Percentiles rank a stretch among this genome's conserved stretches.
Conservation (phyloP, 2,797 vertebrate genomes). For the Iguana delicatissima region DNA sequence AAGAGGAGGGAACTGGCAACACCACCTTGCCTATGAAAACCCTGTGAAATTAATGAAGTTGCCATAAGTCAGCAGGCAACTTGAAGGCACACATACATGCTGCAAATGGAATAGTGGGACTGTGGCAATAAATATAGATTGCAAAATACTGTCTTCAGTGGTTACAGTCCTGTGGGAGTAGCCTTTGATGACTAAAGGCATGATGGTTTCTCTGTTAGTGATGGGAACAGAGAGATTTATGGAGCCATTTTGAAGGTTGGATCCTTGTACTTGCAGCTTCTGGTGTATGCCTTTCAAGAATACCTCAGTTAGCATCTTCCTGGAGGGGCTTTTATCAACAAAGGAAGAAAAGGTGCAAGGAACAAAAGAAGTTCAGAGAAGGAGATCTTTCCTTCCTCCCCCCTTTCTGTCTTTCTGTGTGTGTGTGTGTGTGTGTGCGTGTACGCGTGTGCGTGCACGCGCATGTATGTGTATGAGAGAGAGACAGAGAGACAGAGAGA, state of each 20-base stretch:
- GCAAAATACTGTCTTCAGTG: not conserved
- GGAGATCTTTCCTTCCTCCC: slow-evolving; percentile 15
- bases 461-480: not conserved
- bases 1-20: no score
- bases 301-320: slow-evolving; percentile 63
- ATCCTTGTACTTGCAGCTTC: slow-evolving; percentile 53
- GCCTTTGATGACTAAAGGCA: not conserved
- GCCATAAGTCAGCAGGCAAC: no score
- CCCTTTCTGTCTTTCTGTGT: no score
- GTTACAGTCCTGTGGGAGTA: not conserved
- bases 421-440: not conserved
- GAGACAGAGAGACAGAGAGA: not conserved
- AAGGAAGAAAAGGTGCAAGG: not conserved
- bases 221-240: slow-evolving; percentile 27
- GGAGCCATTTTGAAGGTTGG: slow-evolving; percentile 45
- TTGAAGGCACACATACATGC: no score
- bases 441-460: no score
- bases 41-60: no score
- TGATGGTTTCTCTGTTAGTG: not conserved
- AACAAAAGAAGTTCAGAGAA: slow-evolving; percentile 41
- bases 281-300: slow-evolving; percentile 57
- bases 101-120: not conserved
- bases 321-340: slow-evolving; percentile 60
- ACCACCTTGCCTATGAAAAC: no score
- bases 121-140: not conserved